These are phyloP conservation scores for Octopus sinensis DNA, from an alignment of 1,140 invertebrate genomes.

Conservation along the genomic window DNA sequence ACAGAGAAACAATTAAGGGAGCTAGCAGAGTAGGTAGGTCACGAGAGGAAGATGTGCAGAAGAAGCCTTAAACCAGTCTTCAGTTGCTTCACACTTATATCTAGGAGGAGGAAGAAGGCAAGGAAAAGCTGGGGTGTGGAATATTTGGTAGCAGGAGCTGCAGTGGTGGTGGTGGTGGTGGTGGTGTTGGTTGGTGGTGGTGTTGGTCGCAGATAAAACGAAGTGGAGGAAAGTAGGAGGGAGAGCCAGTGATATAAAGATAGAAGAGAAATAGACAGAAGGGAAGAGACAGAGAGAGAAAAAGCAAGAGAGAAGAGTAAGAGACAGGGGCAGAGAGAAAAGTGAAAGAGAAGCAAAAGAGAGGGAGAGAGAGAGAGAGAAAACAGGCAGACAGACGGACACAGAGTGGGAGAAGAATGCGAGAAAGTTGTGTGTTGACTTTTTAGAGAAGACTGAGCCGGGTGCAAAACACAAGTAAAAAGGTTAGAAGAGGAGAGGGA, in stretches of 20 bases:
- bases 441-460: no score
- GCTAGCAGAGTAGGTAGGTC: not conserved
- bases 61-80: not conserved
- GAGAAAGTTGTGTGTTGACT: not conserved
- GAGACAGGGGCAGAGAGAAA: not conserved
- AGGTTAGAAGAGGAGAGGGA: not conserved
- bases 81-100: not conserved
- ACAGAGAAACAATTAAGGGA: not conserved
- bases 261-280: not conserved
- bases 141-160: no score
- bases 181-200: no score
- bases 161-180: no score
- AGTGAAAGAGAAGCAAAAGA: not conserved
- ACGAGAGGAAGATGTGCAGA: not conserved
- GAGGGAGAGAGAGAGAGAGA: conserved; percentile 8
- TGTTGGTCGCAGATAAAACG: no score
- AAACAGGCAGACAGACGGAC: not conserved
- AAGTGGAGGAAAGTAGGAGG: not conserved
- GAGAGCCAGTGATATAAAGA: not conserved
- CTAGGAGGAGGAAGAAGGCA: not conserved
- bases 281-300: not conserved
- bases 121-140: not conserved
- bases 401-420: not conserved
- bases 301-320: conserved; percentile 8
- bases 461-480: not conserved